These are phyloP conservation scores for Phrynocephalus guinanensis DNA, from an alignment of 2,797 vertebrate species.

Conservation along the genomic window DNA sequence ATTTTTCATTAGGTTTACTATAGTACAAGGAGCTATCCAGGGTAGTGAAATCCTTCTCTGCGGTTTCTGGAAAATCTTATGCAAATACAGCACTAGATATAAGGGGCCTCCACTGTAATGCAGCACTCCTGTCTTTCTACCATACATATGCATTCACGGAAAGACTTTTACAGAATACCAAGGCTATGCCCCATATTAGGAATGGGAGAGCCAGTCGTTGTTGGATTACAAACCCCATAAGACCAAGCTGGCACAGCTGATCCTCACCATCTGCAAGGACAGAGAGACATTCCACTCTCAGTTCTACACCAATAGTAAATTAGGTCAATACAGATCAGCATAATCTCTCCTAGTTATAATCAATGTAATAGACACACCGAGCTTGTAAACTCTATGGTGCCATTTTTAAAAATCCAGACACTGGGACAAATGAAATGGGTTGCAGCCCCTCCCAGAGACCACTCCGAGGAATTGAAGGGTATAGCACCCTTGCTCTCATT, in stretches of 20 bases:
- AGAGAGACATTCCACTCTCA: no score
- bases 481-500: neutral
- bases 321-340: neutral
- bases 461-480: neutral
- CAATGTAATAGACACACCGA: neutral
- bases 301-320: neutral
- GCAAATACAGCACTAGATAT: neutral
- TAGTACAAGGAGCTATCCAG: conserved; percentile 9
- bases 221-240: no score
- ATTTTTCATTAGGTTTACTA: neutral
- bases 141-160: neutral
- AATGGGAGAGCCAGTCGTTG: no score
- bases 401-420: neutral
- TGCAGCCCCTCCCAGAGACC: neutral
- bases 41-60: neutral
- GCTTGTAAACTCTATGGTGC: neutral
- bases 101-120: neutral
- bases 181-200: neutral
- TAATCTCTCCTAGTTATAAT: neutral
- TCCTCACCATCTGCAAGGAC: no score
- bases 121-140: neutral
- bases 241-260: no score
- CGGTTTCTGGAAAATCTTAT: neutral
- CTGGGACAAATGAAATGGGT: neutral
- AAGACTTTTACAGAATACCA: neutral